phyloP scores from a whole-genome alignment of 2,113 vertebrate genomes.

The Phalacrocorax aristotelis region DNA sequence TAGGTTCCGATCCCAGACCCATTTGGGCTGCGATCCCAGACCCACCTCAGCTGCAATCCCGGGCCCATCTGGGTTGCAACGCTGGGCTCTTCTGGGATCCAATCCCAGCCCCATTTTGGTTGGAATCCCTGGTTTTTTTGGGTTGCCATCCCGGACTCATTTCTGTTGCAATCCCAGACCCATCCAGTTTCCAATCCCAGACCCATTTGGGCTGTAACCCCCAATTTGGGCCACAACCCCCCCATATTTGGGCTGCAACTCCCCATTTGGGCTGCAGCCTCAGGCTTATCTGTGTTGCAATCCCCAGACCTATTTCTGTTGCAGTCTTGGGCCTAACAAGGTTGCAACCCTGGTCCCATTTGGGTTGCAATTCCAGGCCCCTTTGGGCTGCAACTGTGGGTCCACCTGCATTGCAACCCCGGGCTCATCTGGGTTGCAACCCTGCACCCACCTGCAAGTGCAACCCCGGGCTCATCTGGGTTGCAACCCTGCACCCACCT shows the following conservation, averaged over 20 bases:
- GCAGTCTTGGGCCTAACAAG: neutral
- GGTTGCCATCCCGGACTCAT: neutral
- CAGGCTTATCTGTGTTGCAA: neutral
- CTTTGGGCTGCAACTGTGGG: accelerated
- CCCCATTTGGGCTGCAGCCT: no score
- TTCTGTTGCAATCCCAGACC: neutral
- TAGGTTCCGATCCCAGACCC: neutral
- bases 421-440: no score
- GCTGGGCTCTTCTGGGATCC: no score
- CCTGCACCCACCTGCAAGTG: no score
- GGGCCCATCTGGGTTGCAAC: neutral
- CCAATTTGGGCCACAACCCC: no score
- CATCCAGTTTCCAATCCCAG: neutral
- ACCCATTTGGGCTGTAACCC: neutral
- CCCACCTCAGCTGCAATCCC: neutral
- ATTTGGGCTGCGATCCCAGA: no score
- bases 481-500: no score
- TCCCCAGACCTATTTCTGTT: neutral
- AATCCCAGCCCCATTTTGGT: neutral
- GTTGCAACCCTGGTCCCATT: no score
- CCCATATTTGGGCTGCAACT: neutral
- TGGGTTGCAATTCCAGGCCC: neutral
- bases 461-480: no score
- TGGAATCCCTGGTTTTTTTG: neutral
- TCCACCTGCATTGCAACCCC: accelerated